Conservation (phyloP, 2,113 vertebrate species). For the Tetrax tetrax region DNA sequence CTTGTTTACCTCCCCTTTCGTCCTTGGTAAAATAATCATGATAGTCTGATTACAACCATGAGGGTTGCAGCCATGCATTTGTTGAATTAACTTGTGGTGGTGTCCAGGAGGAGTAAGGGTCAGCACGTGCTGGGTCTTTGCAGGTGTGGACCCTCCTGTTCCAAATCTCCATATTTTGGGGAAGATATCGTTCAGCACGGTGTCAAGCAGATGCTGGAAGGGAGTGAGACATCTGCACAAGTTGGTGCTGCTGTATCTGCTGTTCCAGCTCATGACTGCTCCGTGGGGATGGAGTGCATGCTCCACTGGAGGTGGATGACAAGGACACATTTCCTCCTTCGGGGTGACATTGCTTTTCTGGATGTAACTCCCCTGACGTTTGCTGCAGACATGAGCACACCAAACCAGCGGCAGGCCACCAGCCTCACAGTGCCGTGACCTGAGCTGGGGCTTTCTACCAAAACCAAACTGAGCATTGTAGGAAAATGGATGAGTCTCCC, state of each 20-base stretch:
- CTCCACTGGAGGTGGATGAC: background rate
- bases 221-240: background rate
- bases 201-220: background rate
- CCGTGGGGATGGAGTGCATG: background rate
- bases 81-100: background rate
- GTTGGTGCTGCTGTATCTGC: background rate
- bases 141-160: background rate
- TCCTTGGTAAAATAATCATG: background rate
- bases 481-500: background rate
- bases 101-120: background rate
- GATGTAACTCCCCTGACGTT: background rate
- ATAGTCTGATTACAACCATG: background rate
- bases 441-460: background rate
- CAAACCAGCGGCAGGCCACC: background rate
- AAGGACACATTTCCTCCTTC: background rate
- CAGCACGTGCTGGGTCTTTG: background rate
- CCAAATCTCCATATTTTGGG: background rate
- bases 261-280: background rate
- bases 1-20: background rate
- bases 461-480: background rate
- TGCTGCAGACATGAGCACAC: background rate
- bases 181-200: accelerated
- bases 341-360: background rate
- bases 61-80: background rate
- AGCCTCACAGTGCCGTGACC: background rate